Evolutionary conservation across 2,113 vertebrate species (phyloP), one percentile per base, ranked within the genome.

Genomic region (Eubucco bourcierii): DNA sequence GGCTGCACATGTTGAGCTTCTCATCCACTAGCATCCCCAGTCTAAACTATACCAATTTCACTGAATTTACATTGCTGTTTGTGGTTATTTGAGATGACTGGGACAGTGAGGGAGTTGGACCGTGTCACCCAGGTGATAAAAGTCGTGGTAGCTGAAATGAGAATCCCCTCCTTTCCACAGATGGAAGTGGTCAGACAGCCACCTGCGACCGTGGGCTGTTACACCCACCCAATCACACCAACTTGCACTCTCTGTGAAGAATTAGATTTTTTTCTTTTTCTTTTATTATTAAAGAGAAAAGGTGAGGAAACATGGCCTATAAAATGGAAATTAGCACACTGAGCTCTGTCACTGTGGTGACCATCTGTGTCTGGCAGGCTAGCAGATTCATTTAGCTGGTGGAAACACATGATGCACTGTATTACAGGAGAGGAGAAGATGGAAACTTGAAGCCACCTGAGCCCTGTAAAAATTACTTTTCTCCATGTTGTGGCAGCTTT

Each of bases 391-490:
- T 94, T 95, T 93, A 55, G 41, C 76, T 88, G 67, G 60, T 74
- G 47, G 59, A 94, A 91, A 87, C 37, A 80, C 71, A 85, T 53
- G 74, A 90, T 73, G 60, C 50, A 29, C 65, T 66, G 72, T 58
- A 61, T 90, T 83, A 75, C 50, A 88, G 80, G 83, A 61, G 37
- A n/a, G 27, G 41, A 87, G 88, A 94, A 75, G 74, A 88, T 7
- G 60, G 91, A 88, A 92, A 89, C 74, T 41, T 87, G 75, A 90
- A 64, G 77, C 72, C 44, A 81, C 90, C 73, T 84, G 87, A 88
- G 90, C 55, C 84, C 89, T 91, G 78, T 85, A 86, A 95, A 95
- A 95, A 96, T 96, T 95, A 80, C 91, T 88, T 95, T 88, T 93
- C 85, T 80, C 79, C 41, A 37, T 85, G 84, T 94, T 92, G 80